These are phyloP conservation scores for Ichneumoninae sp. DNA, from an alignment of 2,888 invertebrate species.

Conservation along the genomic window DNA sequence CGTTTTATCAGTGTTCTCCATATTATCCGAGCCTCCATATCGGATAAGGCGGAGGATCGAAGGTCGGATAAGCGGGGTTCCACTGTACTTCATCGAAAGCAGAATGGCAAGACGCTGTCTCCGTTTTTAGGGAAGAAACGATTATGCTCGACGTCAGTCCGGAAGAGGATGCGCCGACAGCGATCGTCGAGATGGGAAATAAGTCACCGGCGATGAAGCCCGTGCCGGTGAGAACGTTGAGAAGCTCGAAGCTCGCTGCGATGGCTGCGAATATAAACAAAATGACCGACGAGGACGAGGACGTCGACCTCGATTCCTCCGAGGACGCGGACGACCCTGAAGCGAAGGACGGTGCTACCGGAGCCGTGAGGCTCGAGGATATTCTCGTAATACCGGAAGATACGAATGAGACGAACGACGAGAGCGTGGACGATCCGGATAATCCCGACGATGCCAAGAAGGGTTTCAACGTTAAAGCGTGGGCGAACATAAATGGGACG, in stretches of 20 bases:
- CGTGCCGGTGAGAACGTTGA: slow-evolving; percentile 78
- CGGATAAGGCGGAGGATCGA: too few relatives aligned
- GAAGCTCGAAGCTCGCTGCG: slow-evolving; percentile 81
- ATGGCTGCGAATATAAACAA: slow-evolving; percentile 83
- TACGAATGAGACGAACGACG: slow-evolving; percentile 31
- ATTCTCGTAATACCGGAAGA: slow-evolving; percentile 76
- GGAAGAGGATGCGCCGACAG: slow-evolving; percentile 59
- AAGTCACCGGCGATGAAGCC: slow-evolving; percentile 69
- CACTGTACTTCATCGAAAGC: slow-evolving; percentile 26
- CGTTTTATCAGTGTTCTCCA: too few relatives aligned
- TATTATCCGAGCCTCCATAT: too few relatives aligned
- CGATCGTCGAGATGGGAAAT: slow-evolving; percentile 44
- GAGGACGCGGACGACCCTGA: slow-evolving; percentile 70
- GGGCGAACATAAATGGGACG: slow-evolving; percentile 36
- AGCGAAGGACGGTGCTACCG: slow-evolving; percentile 60
- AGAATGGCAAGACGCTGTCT: slow-evolving; percentile 69
- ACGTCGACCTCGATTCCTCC: slow-evolving; percentile 63
- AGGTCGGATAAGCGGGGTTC: too few relatives aligned
- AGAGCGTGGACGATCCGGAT: slow-evolving; percentile 34
- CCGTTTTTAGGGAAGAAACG: slow-evolving; percentile 81
- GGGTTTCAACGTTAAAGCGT: slow-evolving; percentile 23
- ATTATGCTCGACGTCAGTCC: slow-evolving; percentile 77
- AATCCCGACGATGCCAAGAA: slow-evolving; percentile 33
- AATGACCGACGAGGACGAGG: slow-evolving; percentile 67
- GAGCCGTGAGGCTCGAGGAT: slow-evolving; percentile 75